Conservation (phyloP, 1,140 invertebrate species). For the Phymastichus coffea region DNA sequence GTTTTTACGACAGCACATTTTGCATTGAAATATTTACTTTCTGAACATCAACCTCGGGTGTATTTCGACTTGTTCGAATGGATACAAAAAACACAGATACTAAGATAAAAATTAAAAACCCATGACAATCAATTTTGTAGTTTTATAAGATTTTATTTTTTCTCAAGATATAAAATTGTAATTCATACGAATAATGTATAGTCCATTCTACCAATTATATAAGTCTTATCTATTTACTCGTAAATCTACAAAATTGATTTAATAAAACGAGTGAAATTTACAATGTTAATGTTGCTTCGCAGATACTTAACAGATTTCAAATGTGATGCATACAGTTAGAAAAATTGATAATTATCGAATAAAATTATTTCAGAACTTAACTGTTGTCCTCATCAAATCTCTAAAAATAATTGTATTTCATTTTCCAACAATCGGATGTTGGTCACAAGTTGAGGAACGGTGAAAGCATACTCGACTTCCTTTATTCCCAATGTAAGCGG, state of each 20-base stretch:
- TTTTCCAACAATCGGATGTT: constrained; percentile 3
- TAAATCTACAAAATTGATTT: constrained; percentile 30
- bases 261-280: constrained; percentile 23
- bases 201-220: constrained; percentile 16
- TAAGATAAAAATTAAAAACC: constrained; percentile 18
- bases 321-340: constrained; percentile 20
- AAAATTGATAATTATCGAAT: constrained; percentile 19
- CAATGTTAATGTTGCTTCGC: not conserved
- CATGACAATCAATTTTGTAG: constrained; percentile 25
- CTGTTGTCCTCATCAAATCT: constrained; percentile 16
- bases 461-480: constrained; percentile 19
- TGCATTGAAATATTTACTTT: not conserved
- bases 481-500: constrained; percentile 13
- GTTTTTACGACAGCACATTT: constrained; percentile 16
- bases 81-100: not conserved
- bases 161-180: constrained; percentile 21
- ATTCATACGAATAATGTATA: constrained; percentile 18
- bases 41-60: constrained; percentile 15
- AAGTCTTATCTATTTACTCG: constrained; percentile 15
- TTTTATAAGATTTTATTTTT: constrained; percentile 24
- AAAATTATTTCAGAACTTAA: constrained; percentile 24
- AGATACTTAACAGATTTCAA: constrained; percentile 13
- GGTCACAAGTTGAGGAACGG: constrained; percentile 18
- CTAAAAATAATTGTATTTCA: constrained; percentile 17
- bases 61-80: constrained; percentile 15